Evolutionary conservation across 2,888 invertebrate genomes (phyloP), one percentile per base, ranked within the genome.

Genomic region (Parnassius mnemosyne): DNA sequence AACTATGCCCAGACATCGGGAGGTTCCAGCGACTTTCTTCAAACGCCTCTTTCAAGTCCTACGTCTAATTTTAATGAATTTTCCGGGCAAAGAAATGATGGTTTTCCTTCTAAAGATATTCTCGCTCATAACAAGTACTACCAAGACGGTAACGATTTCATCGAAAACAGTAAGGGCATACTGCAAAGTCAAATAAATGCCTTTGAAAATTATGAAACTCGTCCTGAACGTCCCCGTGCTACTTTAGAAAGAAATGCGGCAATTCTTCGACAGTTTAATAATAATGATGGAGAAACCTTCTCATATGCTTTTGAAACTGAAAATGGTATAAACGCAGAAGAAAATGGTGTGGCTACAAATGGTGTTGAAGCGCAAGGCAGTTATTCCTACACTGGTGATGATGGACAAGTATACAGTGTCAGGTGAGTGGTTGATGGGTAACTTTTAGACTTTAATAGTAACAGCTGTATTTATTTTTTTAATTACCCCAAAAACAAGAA

Each of bases 281-380:
- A 82, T 41, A 87, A 87, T 63, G 80, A 90, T 73, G 89, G 89
- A 64, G 85, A 90, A 57, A 78, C 77, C 47, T 91, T 83, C 66
- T 76, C 85, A 0, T 90, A 85, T 53, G 80, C 83, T 61, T 90
- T 78, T 68, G 89, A 91, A 67, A 89, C 90, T 49, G 87, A 89
- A 61, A 90, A 90, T 65, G 90, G 90, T 3, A 90, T 91, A 49
- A 73, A 69, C 62, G 90, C 84, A 64, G 89, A 89, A 62, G 89
- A 90, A 61, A 85, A 68, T 64, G 90, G 89, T 25, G 84, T 88
- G 3, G 90, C 88, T 1, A 83, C 83, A 9, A 83, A 90, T 56
- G 90, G 90, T 20, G 90, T 89, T 0, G 83, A 83, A 60, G 86
- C 89, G 69, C 85, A 88, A 66, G 90, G 91, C 46, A 84, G 85